These are phyloP conservation scores for Ips typographus DNA, from an alignment of 1,140 invertebrate genomes.

Conservation along the genomic window DNA sequence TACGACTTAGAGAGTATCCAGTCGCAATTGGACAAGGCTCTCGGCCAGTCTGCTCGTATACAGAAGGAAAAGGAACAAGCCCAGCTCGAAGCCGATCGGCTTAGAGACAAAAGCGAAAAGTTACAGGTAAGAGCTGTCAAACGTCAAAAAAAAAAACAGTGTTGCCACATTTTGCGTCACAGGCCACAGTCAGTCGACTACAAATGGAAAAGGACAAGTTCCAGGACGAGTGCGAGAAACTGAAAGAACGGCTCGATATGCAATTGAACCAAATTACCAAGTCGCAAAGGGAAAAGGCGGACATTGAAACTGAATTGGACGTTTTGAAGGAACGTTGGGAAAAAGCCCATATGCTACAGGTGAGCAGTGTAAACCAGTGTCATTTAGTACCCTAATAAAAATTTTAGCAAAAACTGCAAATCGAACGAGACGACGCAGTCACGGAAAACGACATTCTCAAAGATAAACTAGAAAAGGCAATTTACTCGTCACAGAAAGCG, in stretches of 20 bases:
- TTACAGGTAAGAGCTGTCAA: conserved; percentile 65
- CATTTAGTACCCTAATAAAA: background rate
- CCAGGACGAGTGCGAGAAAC: conserved; percentile 76
- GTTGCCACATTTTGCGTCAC: conserved; percentile 4
- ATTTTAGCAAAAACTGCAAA: conserved; percentile 72
- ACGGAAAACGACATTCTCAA: conserved; percentile 85
- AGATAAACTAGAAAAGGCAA: conserved; percentile 85
- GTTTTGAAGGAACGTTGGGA: conserved; percentile 85
- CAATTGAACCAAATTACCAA: conserved; percentile 78
- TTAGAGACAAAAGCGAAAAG: conserved; percentile 87
- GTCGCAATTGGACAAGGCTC: conserved; percentile 85
- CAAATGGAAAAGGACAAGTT: conserved; percentile 86
- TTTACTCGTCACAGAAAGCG: conserved; percentile 75
- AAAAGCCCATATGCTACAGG: conserved; percentile 76
- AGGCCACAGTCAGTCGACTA: conserved; percentile 71
- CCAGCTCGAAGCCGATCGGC: conserved; percentile 79
- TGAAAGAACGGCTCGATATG: conserved; percentile 78
- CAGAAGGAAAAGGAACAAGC: conserved; percentile 87
- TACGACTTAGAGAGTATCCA: conserved; percentile 89
- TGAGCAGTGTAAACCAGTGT: conserved; percentile 5
- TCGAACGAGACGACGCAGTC: conserved; percentile 81
- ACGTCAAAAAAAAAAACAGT: background rate
- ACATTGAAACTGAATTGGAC: conserved; percentile 79
- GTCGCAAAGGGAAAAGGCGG: conserved; percentile 82
- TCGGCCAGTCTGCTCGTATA: conserved; percentile 80